Evolutionary conservation across 2,888 invertebrate species (phyloP).

Genomic region (Blastobasis adustella): DNA sequence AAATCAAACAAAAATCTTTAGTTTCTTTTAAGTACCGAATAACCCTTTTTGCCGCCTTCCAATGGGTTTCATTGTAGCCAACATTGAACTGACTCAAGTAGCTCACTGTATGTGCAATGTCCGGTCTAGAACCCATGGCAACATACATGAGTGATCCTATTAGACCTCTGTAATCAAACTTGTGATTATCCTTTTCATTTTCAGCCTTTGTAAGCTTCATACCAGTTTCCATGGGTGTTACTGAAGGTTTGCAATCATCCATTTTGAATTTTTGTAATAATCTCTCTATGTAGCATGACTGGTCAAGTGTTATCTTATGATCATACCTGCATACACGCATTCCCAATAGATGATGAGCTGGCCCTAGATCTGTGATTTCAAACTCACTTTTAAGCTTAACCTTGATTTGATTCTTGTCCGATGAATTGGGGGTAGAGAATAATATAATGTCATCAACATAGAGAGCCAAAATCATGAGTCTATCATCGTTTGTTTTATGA

Average conservation of each 20-base stretch:
- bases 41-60: slow-evolving; percentile 2
- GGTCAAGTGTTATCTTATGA: background rate
- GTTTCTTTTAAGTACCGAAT: slow-evolving; percentile 7
- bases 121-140: slow-evolving; percentile 4
- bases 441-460: background rate
- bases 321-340: background rate
- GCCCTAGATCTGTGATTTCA: background rate
- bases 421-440: background rate
- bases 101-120: slow-evolving; percentile 5
- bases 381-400: background rate
- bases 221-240: background rate
- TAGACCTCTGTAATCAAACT: slow-evolving; percentile 2
- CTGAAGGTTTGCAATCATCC: background rate
- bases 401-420: background rate
- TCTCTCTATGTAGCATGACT: background rate
- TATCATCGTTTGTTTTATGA: background rate
- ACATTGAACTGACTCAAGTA: slow-evolving; percentile 7
- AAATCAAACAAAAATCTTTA: slow-evolving; percentile 3
- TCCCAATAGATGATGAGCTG: background rate
- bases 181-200: background rate
- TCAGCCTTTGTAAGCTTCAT: background rate
- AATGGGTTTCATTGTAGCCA: slow-evolving; percentile 3
- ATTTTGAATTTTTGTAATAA: background rate
- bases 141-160: slow-evolving; percentile 7
- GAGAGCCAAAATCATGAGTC: background rate